These are phyloP conservation scores for Eucidaris tribuloides DNA, from an alignment of 35 echinoderm and acorn worm species.

Conservation along the genomic window DNA sequence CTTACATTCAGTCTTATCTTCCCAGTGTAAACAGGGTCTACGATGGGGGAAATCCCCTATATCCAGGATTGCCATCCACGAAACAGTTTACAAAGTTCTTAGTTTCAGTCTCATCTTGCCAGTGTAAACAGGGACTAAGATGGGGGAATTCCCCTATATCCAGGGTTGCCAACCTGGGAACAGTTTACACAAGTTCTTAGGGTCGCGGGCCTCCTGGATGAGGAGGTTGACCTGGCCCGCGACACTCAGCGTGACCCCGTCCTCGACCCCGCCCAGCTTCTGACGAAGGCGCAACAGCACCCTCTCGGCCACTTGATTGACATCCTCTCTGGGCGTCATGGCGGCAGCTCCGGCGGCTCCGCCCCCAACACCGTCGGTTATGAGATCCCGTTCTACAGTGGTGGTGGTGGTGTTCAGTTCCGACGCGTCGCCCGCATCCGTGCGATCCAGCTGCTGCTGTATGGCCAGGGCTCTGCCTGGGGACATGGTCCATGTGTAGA, in stretches of 20 bases:
- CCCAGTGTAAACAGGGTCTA: too few species aligned
- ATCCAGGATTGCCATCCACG: too few species aligned
- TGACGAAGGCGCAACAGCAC: slow-evolving; percentile 74
- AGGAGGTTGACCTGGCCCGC: slow-evolving; percentile 81
- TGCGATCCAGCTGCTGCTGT: slow-evolving; percentile 52
- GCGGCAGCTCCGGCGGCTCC: neutral
- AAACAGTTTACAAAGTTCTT: too few species aligned
- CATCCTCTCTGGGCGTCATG: slow-evolving; percentile 46
- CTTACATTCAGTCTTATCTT: too few species aligned
- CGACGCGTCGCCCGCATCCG: slow-evolving; percentile 55
- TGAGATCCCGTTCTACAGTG: neutral
- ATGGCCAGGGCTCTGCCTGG: slow-evolving; percentile 67
- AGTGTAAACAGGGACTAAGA: too few species aligned
- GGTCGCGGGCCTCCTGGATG: slow-evolving; percentile 94
- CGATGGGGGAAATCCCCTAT: too few species aligned
- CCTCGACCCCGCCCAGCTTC: slow-evolving; percentile 88
- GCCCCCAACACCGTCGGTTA: neutral
- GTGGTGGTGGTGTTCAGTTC: slow-evolving; percentile 62
- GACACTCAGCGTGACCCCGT: slow-evolving; percentile 88
- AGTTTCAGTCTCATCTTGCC: too few species aligned
- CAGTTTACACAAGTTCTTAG: slow-evolving; percentile 78
- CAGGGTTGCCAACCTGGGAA: slow-evolving; percentile 96
- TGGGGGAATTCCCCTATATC: too few species aligned
- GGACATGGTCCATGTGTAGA: slow-evolving; percentile 95
- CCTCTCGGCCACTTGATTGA: slow-evolving; percentile 87